Evolutionary conservation across 92 coral and sea anemone genomes (phyloP), one percentile per base, ranked within the genome.

Genomic region (Epizoanthus rinbou): DNA sequence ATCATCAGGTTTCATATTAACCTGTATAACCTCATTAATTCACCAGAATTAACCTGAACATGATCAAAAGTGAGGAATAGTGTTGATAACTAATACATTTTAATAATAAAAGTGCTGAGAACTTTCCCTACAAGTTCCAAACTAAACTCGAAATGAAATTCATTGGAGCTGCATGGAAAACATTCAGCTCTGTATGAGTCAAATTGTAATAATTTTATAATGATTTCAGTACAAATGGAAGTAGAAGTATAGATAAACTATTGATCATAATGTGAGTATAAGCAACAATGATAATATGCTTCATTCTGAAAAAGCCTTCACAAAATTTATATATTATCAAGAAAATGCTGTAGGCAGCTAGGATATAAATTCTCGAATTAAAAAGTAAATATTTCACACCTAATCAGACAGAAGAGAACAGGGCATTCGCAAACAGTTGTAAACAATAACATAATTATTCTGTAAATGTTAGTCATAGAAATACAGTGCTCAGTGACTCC

Each of bases 121-220:
- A 50, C 54, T 13, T 50, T 50, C 54, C 54, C 16, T 9, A 50
- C 54, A 50, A 50, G 14, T 50, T 50, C 54, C 3, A 0, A 74
- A 57, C 17, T 57, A 3, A 57, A 17, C 13, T 17, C 8, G 7
- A 17, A 58, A 21, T 75, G 53, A 57, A 41, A 22, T 75, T 16
- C 37, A 18, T 16, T 19, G 19, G 47, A 28, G 37, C 11, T 33
- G 58, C 5, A 31, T 59, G 6, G 15, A 17, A 0, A 6, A n/a
- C n/a, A 59, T 21, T 7, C 6, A 14, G 7, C 58, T 16, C 23
- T n/a, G 25, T 28, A 8, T 25, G 31, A 28, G 25, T 19, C 23
- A 60, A 76, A 56, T 60, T 78, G 82, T 78, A 41, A 62, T 13
- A 60, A 60, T 60, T 78, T 76, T 60, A 16, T 41, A 57, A 76